Percentiles rank a stretch among this genome's conserved stretches.
Evolutionary conservation across 2,113 vertebrate genomes (phyloP).

Genomic region (Pholis gunnellus): DNA sequence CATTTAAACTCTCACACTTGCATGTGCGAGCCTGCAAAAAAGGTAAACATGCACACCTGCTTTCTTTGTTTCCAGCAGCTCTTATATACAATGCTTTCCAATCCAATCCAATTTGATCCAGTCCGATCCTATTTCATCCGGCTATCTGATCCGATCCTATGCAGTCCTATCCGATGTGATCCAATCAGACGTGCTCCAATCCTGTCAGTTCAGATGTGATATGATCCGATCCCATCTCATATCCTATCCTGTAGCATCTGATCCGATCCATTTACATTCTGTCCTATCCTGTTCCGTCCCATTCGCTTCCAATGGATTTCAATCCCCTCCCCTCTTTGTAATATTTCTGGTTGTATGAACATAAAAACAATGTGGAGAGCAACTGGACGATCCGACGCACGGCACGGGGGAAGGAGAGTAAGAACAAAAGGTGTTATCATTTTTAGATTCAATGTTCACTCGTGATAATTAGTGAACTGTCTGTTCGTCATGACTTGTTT

Average conservation of each 20-base stretch:
- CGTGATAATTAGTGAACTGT: not conserved
- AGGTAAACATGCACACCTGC: constrained; percentile 30
- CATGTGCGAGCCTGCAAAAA: constrained; percentile 27
- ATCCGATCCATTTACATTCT: no score
- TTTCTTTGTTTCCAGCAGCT: not conserved
- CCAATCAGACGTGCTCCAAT: not conserved
- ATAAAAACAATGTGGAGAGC: not conserved
- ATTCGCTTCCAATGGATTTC: not conserved
- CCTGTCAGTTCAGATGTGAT: not conserved
- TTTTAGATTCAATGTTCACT: no score
- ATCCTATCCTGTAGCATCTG: no score
- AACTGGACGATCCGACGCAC: not conserved
- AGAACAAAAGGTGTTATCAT: not conserved
- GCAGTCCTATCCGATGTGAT: not conserved
- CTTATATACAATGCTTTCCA: not conserved
- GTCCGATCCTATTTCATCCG: not conserved
- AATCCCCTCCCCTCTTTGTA: no score
- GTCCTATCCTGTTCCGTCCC: not conserved
- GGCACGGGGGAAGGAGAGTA: not conserved
- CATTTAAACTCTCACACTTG: constrained; percentile 9
- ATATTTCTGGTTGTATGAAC: not conserved
- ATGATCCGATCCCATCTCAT: not conserved
- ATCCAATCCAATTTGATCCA: not conserved
- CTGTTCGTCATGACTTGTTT: not conserved
- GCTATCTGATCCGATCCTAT: not conserved